These are phyloP conservation scores for Ibycter americanus DNA, from an alignment of 2,797 vertebrate species.

Conservation along the genomic window DNA sequence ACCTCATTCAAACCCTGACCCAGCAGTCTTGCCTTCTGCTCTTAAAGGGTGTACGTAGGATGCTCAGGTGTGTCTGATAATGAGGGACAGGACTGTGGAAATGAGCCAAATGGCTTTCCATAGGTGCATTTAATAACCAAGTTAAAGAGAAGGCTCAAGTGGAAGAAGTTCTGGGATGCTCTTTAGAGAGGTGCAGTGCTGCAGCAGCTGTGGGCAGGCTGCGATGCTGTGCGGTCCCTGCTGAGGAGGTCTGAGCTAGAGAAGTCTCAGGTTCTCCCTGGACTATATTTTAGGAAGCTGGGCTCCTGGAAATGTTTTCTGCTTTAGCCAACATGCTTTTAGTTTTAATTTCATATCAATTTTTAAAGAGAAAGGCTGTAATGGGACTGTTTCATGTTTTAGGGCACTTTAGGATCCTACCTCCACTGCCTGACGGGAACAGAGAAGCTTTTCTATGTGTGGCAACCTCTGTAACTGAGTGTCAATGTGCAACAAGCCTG, in stretches of 20 bases:
- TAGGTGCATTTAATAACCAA: background rate
- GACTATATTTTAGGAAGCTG: background rate
- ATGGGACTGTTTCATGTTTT: background rate
- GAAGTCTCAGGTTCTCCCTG: rapidly evolving
- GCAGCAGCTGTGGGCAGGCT: background rate
- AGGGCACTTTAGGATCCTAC: background rate
- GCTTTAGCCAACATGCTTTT: background rate
- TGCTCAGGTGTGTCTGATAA: background rate
- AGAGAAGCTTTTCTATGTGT: background rate
- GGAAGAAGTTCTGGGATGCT: background rate
- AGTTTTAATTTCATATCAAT: background rate
- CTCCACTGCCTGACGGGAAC: background rate
- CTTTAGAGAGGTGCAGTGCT: background rate
- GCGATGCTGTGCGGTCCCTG: background rate
- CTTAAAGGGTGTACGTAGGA: background rate
- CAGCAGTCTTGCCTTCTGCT: background rate
- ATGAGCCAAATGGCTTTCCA: background rate
- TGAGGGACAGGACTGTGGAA: background rate
- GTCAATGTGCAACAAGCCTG: background rate
- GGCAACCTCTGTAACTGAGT: background rate
- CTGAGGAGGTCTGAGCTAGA: background rate
- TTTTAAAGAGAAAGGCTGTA: background rate
- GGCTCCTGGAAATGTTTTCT: background rate
- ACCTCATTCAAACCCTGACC: background rate
- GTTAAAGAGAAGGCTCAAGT: background rate